Base-by-base conservation (phyloP, 2,113 vertebrate genomes). In the Cyrtonyx montezumae region DNA sequence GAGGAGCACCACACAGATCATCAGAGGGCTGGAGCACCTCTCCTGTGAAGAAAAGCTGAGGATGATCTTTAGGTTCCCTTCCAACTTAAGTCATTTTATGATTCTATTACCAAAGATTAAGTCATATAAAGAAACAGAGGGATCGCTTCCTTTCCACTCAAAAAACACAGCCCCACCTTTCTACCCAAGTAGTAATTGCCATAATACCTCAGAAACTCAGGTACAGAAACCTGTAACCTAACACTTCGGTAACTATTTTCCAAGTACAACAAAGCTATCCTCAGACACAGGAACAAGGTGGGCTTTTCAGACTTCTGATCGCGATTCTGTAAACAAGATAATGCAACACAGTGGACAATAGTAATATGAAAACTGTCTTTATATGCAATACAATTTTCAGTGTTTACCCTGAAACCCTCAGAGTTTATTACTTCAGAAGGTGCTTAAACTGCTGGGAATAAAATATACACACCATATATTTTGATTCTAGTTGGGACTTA, bases 211-310 rank as follows among this genome's bases (percentile, higher is more conserved):
- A 4, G 45, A 87, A 22, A 86, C 18, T 1, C 5, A 90, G 18
- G 26, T 53, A 26, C 26, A 86, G 14, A 40, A 40, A 90, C 53
- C 22, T 43, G 37, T 53, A 42, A 62, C 13, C 11, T 36, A 42
- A 40, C 55, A 73, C 9, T 69, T 17, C 3, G 56, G 58, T 36
- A 62, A 81, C 80, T 91, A 55, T 49, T 79, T 42, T 90, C 48
- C 67, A 92, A 80, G 63, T 13, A 61, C 1, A 14, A 30, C 28
- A 67, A 30, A 4, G n/a, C 8, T 59, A 49, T 26, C 66, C 71
- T 94, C 45, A 94, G 89, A 51, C 78, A 96, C 58, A 94, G 82
- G 61, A 94, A 94, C 13, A 74, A 53, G 15, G 23, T 26, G 23
- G 34, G 15, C 88, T 78, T 88, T 96, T 65, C 87, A 74, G 15